A percentile compares a stretch with the other conserved stretches of the same genome.
phyloP scores from a whole-genome alignment of 2,888 invertebrate species.

The Nebria brevicollis region DNA sequence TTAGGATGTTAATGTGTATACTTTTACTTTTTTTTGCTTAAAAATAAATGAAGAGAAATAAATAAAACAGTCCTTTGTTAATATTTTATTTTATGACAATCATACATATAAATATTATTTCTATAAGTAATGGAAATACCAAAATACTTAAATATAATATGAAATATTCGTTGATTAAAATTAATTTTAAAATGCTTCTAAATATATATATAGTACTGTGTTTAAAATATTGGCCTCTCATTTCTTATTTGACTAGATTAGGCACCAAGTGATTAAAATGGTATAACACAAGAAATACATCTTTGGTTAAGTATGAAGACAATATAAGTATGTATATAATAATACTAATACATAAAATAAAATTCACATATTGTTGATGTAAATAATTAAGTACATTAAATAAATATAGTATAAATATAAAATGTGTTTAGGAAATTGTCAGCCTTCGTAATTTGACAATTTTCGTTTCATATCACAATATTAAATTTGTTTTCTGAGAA shows the following conservation, averaged over 20 bases:
- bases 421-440: slow-evolving; percentile 26
- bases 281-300: slow-evolving; percentile 24
- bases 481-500: slow-evolving; percentile 32
- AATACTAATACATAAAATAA: slow-evolving; percentile 34
- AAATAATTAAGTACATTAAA: slow-evolving; percentile 38
- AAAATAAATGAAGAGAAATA: neutral
- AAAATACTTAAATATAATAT: slow-evolving; percentile 38
- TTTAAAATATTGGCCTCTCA: slow-evolving; percentile 41
- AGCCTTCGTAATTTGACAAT: slow-evolving; percentile 28
- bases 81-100: slow-evolving; percentile 30
- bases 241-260: slow-evolving; percentile 45
- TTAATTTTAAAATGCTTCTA: slow-evolving; percentile 5
- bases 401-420: slow-evolving; percentile 18
- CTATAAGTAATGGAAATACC: slow-evolving; percentile 36
- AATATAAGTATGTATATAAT: slow-evolving; percentile 23
- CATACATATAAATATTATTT: slow-evolving; percentile 37
- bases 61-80: neutral
- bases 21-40: neutral
- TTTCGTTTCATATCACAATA: slow-evolving; percentile 38
- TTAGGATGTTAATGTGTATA: neutral
- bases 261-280: slow-evolving; percentile 41
- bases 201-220: slow-evolving; percentile 2
- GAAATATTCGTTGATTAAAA: slow-evolving; percentile 30
- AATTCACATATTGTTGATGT: slow-evolving; percentile 4
- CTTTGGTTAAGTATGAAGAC: slow-evolving; percentile 27